These are phyloP conservation scores for Psylliodes chrysocephalus DNA, from an alignment of 2,888 invertebrate genomes.

Conservation along the genomic window DNA sequence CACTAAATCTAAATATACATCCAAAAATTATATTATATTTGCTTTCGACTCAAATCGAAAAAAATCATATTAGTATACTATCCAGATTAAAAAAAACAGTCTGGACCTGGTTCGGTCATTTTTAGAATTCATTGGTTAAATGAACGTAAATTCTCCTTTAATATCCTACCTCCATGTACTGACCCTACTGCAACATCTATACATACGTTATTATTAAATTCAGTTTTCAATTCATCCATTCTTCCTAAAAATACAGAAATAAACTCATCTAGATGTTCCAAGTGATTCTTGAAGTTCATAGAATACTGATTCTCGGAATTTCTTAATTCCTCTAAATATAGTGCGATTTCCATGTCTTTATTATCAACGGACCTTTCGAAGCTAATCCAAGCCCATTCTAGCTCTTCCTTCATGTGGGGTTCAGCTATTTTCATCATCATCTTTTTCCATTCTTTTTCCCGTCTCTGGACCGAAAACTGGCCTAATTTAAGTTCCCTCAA, in stretches of 20 bases:
- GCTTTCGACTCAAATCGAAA: too few species aligned
- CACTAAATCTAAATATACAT: too few species aligned
- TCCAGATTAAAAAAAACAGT: too few species aligned
- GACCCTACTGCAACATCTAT: too few species aligned
- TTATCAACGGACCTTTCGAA: constrained; percentile 65
- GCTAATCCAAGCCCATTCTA: constrained; percentile 62
- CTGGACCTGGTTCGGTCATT: too few species aligned
- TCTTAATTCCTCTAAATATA: constrained; percentile 62
- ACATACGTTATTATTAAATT: constrained; percentile 54
- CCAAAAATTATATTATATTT: too few species aligned
- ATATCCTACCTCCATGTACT: too few species aligned
- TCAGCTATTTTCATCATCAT: constrained; percentile 61
- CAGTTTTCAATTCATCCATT: constrained; percentile 56
- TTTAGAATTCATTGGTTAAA: too few species aligned
- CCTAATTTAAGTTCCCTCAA: constrained; percentile 60
- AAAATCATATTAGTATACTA: too few species aligned
- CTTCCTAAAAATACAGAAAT: constrained; percentile 57
- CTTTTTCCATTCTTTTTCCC: constrained; percentile 61
- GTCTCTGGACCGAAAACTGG: constrained; percentile 54
- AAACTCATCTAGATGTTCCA: constrained; percentile 60
- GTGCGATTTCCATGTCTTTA: constrained; percentile 63
- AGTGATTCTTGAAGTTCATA: constrained; percentile 58
- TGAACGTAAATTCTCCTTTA: too few species aligned
- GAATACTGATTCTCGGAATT: constrained; percentile 62
- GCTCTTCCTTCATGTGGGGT: constrained; percentile 60